These are phyloP conservation scores for Cygnus olor DNA, from an alignment of 2,797 vertebrate genomes.

Conservation along the genomic window DNA sequence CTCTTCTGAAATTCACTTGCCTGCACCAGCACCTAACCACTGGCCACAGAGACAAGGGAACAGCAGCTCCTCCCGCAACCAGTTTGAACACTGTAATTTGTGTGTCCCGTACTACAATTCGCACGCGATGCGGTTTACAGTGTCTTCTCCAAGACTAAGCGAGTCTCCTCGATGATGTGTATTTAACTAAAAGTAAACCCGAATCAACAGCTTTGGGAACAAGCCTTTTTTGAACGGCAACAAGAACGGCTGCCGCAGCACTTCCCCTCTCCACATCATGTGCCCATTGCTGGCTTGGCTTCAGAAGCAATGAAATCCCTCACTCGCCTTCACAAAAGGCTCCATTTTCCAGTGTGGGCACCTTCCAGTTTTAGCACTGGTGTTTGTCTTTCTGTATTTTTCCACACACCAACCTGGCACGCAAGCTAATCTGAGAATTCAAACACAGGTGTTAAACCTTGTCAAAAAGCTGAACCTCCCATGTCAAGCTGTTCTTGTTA, in stretches of 20 bases:
- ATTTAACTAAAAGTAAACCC: constrained; percentile 39
- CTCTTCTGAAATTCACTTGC: not conserved
- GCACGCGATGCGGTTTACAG: constrained; percentile 15
- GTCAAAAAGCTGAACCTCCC: not conserved
- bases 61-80: not conserved
- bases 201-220: not conserved
- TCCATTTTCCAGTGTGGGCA: not conserved
- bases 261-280: not conserved
- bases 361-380: not conserved
- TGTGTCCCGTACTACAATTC: not conserved
- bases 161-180: not conserved
- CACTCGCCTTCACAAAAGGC: not conserved
- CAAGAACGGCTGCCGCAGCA: not conserved
- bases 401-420: not conserved
- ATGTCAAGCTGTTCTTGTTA: not conserved
- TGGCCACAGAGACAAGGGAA: not conserved
- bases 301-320: not conserved
- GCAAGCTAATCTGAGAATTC: not conserved
- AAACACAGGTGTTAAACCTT: not conserved
- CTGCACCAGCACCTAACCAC: not conserved
- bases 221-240: not conserved
- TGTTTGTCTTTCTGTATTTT: not conserved
- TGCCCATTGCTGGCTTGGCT: not conserved
- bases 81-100: constrained; percentile 23
- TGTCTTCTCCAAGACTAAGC: not conserved